Conservation (phyloP, 1,140 invertebrate genomes). For the Drosophila arizonae region DNA sequence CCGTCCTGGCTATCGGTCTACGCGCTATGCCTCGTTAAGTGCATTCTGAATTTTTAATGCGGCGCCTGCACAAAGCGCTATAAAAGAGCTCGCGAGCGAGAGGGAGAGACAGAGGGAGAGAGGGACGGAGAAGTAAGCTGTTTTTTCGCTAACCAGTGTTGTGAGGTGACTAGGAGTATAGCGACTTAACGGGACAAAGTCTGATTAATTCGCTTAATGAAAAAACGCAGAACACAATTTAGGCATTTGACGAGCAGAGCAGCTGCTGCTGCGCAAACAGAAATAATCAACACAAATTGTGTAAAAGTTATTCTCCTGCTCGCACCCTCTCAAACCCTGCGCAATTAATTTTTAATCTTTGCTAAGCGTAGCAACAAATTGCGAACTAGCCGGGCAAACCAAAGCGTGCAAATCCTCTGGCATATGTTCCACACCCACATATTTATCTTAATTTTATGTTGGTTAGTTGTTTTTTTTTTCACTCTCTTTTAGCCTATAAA, state of each 20-base stretch:
- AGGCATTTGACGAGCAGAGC: slow-evolving; percentile 12
- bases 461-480: slow-evolving; percentile 5
- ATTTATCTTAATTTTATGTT: slow-evolving; percentile 51
- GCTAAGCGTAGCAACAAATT: slow-evolving; percentile 70
- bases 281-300: slow-evolving; percentile 78
- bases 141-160: slow-evolving; percentile 7
- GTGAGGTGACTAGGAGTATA: slow-evolving; percentile 24
- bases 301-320: not conserved
- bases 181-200: slow-evolving; percentile 10
- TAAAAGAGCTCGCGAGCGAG: not conserved
- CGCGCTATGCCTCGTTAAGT: slow-evolving; percentile 79
- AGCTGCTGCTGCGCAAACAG: slow-evolving; percentile 51
- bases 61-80: slow-evolving; percentile 53
- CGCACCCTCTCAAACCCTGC: slow-evolving; percentile 20
- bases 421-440: slow-evolving; percentile 40
- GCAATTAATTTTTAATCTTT: slow-evolving; percentile 76
- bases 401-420: slow-evolving; percentile 27
- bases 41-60: slow-evolving; percentile 80
- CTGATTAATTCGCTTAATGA: slow-evolving; percentile 80
- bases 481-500: slow-evolving; percentile 8
- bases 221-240: slow-evolving; percentile 55
- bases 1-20: slow-evolving; percentile 70
- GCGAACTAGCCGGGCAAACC: slow-evolving; percentile 37
- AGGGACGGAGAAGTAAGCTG: not conserved
- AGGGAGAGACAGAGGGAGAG: not conserved